Evolutionary conservation across 2,113 vertebrate genomes (phyloP).

Genomic region (Thomomys bottae): DNA sequence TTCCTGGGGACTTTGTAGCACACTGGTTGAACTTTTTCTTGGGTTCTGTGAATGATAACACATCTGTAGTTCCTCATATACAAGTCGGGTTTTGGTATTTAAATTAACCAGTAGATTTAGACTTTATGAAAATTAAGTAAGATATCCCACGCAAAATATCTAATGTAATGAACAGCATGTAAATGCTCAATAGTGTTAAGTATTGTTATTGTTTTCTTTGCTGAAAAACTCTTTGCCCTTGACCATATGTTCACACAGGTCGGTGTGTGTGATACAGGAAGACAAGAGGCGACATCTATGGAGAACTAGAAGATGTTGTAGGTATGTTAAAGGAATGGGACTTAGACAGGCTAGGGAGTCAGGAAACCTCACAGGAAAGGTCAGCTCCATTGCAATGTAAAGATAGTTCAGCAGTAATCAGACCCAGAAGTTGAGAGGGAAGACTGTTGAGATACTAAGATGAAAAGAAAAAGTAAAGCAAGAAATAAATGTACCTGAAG

Average conservation of each 20-base stretch:
- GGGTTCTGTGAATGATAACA: neutral
- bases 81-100: neutral
- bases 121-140: neutral
- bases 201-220: neutral
- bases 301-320: neutral
- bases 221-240: neutral
- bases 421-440: neutral
- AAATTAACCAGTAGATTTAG: neutral
- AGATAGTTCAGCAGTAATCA: neutral
- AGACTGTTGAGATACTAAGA: neutral
- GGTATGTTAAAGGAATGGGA: neutral
- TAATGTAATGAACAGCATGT: neutral
- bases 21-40: neutral
- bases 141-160: neutral
- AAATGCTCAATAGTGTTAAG: neutral
- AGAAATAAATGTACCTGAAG: neutral
- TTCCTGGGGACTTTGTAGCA: neutral
- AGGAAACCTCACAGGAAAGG: neutral
- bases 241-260: neutral
- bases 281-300: neutral
- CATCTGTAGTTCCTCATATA: neutral
- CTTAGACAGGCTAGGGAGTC: neutral
- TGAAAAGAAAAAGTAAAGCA: neutral
- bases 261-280: neutral
- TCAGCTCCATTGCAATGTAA: neutral